Percentiles rank a stretch among this genome's conserved stretches.
Evolutionary conservation across 2,888 invertebrate species (phyloP).

Genomic region (Laspeyria flexula): DNA sequence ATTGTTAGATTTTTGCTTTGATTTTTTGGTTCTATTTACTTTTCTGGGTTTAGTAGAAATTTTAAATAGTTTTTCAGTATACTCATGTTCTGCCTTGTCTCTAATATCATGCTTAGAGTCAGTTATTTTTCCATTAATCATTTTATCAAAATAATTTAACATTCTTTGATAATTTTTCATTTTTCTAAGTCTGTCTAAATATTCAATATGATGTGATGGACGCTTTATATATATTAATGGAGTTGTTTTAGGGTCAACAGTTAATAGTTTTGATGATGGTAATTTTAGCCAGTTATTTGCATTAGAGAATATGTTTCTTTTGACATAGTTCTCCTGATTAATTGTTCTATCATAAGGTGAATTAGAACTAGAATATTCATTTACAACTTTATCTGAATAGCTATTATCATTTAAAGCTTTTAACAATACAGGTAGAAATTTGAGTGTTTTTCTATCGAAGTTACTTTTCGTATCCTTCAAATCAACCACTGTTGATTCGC

Average conservation of each 20-base stretch:
- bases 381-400: slow-evolving; percentile 59
- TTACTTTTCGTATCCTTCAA: slow-evolving; percentile 55
- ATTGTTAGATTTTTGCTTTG: neutral
- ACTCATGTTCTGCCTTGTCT: slow-evolving; percentile 31
- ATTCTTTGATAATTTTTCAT: slow-evolving; percentile 69
- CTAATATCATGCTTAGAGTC: neutral
- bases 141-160: slow-evolving; percentile 71
- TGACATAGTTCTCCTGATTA: slow-evolving; percentile 52
- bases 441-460: slow-evolving; percentile 58
- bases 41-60: neutral
- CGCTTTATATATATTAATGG: slow-evolving; percentile 59
- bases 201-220: slow-evolving; percentile 66
- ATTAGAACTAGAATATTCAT: slow-evolving; percentile 56
- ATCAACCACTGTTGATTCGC: slow-evolving; percentile 50
- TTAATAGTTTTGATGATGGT: slow-evolving; percentile 54
- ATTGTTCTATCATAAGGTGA: slow-evolving; percentile 44
- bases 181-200: slow-evolving; percentile 68
- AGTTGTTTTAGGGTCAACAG: slow-evolving; percentile 64
- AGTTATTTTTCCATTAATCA: slow-evolving; percentile 61
- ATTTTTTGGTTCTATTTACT: neutral
- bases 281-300: slow-evolving; percentile 57
- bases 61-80: slow-evolving; percentile 27
- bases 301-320: slow-evolving; percentile 56
- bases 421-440: slow-evolving; percentile 65
- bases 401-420: slow-evolving; percentile 67